These are phyloP conservation scores for Latrodectus hesperus DNA, from an alignment of 2,888 invertebrate genomes.

Conservation along the genomic window DNA sequence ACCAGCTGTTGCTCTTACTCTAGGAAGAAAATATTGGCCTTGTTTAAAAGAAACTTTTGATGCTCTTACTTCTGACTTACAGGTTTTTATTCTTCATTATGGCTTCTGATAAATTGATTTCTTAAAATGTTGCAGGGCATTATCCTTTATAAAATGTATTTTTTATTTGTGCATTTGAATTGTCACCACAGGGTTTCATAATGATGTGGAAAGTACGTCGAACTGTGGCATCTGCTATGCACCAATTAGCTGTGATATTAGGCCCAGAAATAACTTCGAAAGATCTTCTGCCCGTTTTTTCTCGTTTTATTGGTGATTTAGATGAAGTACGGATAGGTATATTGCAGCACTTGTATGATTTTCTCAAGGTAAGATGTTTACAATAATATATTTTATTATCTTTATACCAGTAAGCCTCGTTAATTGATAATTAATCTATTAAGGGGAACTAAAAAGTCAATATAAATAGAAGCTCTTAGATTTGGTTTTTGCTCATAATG, in stretches of 20 bases:
- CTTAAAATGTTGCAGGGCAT: no score
- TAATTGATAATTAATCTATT: no score
- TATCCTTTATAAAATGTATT: background rate
- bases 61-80: constrained; percentile 81
- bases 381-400: no score
- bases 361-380: constrained; percentile 78
- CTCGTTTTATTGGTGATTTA: constrained; percentile 84
- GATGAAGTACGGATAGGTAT: constrained; percentile 87
- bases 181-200: constrained; percentile 52
- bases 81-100: constrained; percentile 74
- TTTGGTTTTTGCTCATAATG: no score
- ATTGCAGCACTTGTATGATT: constrained; percentile 82
- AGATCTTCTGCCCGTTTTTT: constrained; percentile 84
- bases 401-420: no score
- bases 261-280: constrained; percentile 81
- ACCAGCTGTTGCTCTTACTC: constrained; percentile 85
- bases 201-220: constrained; percentile 84
- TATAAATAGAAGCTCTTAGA: no score
- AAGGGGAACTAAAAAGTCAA: no score
- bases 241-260: constrained; percentile 85
- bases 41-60: constrained; percentile 81
- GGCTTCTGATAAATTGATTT: background rate
- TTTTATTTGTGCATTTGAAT: background rate
- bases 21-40: constrained; percentile 84
- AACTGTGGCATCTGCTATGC: constrained; percentile 85